phyloP scores from a whole-genome alignment of 2,888 invertebrate genomes.

The Tyria jacobaeae region DNA sequence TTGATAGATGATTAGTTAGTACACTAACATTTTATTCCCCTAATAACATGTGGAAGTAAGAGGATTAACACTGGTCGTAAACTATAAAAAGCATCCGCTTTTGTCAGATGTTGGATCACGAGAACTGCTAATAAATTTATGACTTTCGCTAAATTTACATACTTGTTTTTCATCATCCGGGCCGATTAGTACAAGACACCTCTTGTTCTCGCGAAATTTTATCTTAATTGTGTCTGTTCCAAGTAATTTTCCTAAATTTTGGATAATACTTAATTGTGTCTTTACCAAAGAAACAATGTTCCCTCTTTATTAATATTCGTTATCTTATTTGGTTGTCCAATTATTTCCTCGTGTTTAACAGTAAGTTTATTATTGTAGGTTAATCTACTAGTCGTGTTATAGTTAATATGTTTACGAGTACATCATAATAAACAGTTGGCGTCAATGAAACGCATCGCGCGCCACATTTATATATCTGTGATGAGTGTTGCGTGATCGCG shows the following conservation, averaged over 20 bases:
- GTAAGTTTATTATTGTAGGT: constrained; percentile 27
- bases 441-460: constrained; percentile 76
- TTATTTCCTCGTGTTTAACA: constrained; percentile 27
- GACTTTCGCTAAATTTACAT: constrained; percentile 50
- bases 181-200: constrained; percentile 34
- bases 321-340: constrained; percentile 33
- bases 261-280: constrained; percentile 32
- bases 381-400: constrained; percentile 24
- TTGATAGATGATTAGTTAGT: constrained; percentile 63
- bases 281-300: constrained; percentile 39
- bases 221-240: constrained; percentile 34
- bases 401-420: constrained; percentile 36
- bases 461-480: constrained; percentile 59
- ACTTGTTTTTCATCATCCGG: constrained; percentile 33
- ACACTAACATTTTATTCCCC: constrained; percentile 62
- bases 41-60: constrained; percentile 57
- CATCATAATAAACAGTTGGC: constrained; percentile 71
- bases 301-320: constrained; percentile 17
- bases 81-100: constrained; percentile 66
- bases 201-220: constrained; percentile 44
- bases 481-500: constrained; percentile 61
- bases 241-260: constrained; percentile 24
- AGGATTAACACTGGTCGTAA: constrained; percentile 58
- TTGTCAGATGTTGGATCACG: constrained; percentile 63
- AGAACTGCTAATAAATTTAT: constrained; percentile 52